Percentiles rank a stretch among this genome's conserved stretches.
Evolutionary conservation across 1,140 invertebrate genomes (phyloP).

Genomic region (Ceratina australensis): DNA sequence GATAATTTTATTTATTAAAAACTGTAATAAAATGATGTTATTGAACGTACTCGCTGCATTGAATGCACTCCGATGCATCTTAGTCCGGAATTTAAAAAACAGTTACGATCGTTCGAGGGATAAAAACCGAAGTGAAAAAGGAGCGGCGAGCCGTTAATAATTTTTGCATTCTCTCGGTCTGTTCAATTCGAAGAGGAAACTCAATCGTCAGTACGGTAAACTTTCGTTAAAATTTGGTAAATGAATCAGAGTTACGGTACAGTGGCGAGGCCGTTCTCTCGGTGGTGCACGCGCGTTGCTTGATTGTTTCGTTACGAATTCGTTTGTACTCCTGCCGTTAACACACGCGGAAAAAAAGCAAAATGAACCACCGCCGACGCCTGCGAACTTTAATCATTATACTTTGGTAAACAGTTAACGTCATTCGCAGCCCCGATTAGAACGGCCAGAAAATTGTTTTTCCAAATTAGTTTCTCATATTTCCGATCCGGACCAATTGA

Average conservation of each 20-base stretch:
- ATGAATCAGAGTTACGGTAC: conserved; percentile 7
- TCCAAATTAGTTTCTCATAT: neutral
- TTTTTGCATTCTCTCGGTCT: neutral
- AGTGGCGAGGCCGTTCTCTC: neutral
- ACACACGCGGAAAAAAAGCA: neutral
- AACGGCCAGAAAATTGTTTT: neutral
- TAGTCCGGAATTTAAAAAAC: too few species aligned
- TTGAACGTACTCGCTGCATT: too few species aligned
- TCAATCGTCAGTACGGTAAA: neutral
- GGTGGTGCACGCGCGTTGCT: neutral
- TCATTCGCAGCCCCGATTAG: neutral
- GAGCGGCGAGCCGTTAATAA: neutral
- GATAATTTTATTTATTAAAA: too few species aligned
- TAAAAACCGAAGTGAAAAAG: neutral
- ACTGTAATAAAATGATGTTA: too few species aligned
- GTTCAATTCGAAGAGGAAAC: neutral
- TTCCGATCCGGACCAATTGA: neutral
- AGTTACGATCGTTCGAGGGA: too few species aligned
- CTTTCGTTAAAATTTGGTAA: conserved; percentile 38
- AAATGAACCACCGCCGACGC: neutral
- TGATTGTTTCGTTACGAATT: conserved; percentile 46
- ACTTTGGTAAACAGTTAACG: conserved; percentile 9
- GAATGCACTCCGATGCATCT: too few species aligned
- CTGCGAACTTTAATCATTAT: conserved; percentile 23
- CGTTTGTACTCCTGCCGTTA: neutral